phyloP scores from a whole-genome alignment of 2,113 vertebrate genomes.

The Neoarius graeffei region DNA sequence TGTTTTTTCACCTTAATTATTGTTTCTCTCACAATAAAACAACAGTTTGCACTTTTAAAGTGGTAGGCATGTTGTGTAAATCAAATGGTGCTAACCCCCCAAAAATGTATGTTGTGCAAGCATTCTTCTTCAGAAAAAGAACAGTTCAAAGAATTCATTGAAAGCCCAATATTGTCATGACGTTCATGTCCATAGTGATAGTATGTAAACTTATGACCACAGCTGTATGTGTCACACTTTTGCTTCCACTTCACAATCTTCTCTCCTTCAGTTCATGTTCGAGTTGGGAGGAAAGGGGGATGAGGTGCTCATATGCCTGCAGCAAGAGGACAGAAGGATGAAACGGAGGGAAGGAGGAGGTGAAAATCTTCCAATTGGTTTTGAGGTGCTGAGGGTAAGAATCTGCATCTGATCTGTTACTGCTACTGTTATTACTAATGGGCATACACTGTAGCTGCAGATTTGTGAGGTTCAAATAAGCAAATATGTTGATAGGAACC shows the following conservation, averaged over 20 bases:
- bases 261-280: slow-evolving; percentile 73
- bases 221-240: background rate
- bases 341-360: slow-evolving; percentile 71
- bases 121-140: no score
- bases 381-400: slow-evolving; percentile 78
- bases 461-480: background rate
- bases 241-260: background rate
- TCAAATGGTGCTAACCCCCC: no score
- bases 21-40: no score
- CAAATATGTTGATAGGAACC: background rate
- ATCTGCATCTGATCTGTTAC: background rate
- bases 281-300: slow-evolving; percentile 68
- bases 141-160: no score
- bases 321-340: slow-evolving; percentile 78
- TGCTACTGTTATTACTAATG: background rate
- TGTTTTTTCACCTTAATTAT: no score
- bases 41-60: no score
- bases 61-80: no score
- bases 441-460: background rate
- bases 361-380: slow-evolving; percentile 80
- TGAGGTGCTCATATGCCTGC: slow-evolving; percentile 77
- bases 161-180: no score
- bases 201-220: no score
- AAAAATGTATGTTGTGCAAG: no score
- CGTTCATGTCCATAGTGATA: no score